Conservation (phyloP, 2,888 invertebrate genomes). For the Eristalis arbustorum region DNA sequence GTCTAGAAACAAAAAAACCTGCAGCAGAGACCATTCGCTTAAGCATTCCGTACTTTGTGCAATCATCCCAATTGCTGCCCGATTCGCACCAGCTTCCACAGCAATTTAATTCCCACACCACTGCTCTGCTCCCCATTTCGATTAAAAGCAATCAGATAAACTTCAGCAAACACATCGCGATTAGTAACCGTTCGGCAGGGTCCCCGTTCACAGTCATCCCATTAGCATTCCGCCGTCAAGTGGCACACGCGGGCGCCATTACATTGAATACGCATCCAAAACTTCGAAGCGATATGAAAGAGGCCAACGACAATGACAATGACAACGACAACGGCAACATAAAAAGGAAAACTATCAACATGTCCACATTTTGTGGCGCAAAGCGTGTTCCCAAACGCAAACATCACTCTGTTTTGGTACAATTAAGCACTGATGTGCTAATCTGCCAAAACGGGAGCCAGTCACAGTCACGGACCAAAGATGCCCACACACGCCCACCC, state of each 20-base stretch:
- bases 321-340: background rate
- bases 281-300: background rate
- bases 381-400: constrained; percentile 7
- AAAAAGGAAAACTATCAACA: constrained; percentile 1
- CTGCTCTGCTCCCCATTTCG: background rate
- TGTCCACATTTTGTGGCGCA: background rate
- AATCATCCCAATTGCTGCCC: background rate
- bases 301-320: background rate
- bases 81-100: background rate
- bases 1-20: no score
- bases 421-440: constrained; percentile 53
- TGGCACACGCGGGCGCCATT: background rate
- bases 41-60: background rate
- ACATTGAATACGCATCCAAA: background rate
- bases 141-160: background rate
- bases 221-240: background rate
- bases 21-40: no score
- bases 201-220: background rate
- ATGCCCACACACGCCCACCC: constrained; percentile 5
- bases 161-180: background rate
- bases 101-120: no score
- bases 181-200: background rate
- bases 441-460: constrained; percentile 24
- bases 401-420: constrained; percentile 25
- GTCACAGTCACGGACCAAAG: background rate